phyloP scores from a whole-genome alignment of 2,113 vertebrate genomes.

The Steatornis caripensis region DNA sequence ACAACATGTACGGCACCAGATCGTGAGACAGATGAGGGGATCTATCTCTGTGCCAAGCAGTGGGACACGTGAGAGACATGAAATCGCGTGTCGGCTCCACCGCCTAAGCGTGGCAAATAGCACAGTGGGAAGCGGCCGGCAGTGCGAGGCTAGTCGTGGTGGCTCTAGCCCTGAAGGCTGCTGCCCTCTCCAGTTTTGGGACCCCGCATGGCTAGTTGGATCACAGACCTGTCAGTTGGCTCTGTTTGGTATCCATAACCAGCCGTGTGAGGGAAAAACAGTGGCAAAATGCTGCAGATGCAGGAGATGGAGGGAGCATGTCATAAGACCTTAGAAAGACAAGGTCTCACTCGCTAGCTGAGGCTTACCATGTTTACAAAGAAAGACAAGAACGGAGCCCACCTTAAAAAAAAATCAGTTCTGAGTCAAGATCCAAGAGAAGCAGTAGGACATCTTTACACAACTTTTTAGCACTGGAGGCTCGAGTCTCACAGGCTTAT shows the following conservation, averaged over 20 bases:
- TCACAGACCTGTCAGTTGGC: background rate
- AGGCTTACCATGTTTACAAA: background rate
- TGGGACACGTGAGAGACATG: background rate
- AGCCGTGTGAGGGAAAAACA: background rate
- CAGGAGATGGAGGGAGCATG: fast-evolving
- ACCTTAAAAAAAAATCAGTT: background rate
- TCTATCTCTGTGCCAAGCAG: background rate
- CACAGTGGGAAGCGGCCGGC: background rate
- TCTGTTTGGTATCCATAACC: background rate
- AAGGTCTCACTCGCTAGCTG: background rate
- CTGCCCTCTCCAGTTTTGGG: background rate
- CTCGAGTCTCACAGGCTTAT: background rate
- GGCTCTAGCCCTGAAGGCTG: background rate
- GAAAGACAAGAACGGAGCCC: background rate
- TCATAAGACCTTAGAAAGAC: background rate
- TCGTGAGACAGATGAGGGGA: background rate
- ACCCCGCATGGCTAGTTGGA: background rate
- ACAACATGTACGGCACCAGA: background rate
- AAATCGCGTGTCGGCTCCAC: background rate
- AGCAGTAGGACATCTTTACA: background rate
- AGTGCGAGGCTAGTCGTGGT: background rate
- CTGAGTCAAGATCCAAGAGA: background rate
- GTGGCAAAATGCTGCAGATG: background rate
- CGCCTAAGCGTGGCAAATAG: background rate
- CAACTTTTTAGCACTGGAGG: background rate